Conservation (phyloP, 2,797 vertebrate species). For the Lepidocolaptes lacrymiger region DNA sequence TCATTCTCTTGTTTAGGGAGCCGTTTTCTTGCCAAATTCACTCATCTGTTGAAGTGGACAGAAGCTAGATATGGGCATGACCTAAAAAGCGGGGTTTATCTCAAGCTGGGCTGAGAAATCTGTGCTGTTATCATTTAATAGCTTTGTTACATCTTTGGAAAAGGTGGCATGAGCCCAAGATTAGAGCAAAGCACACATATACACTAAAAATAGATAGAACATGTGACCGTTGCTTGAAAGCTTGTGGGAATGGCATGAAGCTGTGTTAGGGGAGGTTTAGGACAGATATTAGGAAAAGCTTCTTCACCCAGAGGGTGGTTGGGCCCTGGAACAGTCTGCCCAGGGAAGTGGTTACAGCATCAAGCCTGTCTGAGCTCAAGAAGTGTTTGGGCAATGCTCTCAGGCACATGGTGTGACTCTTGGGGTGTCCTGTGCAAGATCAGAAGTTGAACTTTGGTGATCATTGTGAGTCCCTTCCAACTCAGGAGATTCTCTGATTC, state of each 20-base stretch:
- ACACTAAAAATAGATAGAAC: neutral
- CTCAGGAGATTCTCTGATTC: neutral
- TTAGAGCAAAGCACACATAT: neutral
- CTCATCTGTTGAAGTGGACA: neutral
- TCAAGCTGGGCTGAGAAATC: neutral
- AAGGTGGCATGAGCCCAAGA: neutral
- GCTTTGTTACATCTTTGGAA: neutral
- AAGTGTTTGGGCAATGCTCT: fast-evolving
- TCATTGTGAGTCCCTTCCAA: neutral
- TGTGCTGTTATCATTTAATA: neutral
- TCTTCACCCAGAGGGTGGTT: fast-evolving
- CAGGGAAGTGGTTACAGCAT: neutral
- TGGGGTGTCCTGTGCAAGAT: neutral
- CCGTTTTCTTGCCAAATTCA: neutral
- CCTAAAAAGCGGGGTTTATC: neutral
- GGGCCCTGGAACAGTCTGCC: neutral
- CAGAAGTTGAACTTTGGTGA: fast-evolving
- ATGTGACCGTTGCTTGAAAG: neutral
- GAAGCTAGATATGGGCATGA: neutral
- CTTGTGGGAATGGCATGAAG: neutral
- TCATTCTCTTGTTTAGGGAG: neutral
- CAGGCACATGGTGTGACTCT: neutral
- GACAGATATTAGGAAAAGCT: neutral
- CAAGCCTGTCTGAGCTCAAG: neutral
- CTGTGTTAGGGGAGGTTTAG: neutral